A percentile compares a stretch with the other conserved stretches of the same genome.
Evolutionary conservation across 2,113 vertebrate genomes (phyloP).

Genomic region (Hippocampus mohnikei): DNA sequence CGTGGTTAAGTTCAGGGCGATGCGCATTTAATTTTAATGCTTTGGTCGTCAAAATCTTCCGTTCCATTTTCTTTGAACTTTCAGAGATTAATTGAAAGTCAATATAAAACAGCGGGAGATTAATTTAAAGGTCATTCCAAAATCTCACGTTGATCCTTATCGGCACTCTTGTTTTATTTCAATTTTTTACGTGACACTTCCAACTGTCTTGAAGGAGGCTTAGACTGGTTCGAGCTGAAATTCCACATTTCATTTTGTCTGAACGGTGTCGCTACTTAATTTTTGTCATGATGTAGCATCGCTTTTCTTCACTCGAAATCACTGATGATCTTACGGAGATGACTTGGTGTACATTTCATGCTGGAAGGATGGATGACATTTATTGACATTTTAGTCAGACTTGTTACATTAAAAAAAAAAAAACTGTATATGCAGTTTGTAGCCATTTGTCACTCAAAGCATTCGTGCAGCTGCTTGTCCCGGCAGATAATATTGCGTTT

Average conservation of each 20-base stretch:
- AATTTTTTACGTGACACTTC: neutral
- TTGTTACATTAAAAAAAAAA: slow-evolving; percentile 24
- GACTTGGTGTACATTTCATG: neutral
- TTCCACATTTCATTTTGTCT: neutral
- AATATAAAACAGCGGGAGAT: neutral
- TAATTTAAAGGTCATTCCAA: neutral
- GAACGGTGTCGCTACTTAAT: no score
- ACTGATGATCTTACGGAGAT: neutral
- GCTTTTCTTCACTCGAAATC: neutral
- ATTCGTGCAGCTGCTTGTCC: slow-evolving; percentile 67
- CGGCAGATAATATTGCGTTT: slow-evolving; percentile 52
- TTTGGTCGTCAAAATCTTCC: no score
- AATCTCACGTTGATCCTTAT: neutral
- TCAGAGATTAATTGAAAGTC: neutral
- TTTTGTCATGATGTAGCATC: neutral
- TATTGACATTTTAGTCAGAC: slow-evolving; percentile 48
- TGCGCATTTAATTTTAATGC: neutral
- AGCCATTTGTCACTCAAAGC: slow-evolving; percentile 63
- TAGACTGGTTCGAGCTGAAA: neutral
- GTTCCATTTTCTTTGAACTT: slow-evolving; percentile 1
- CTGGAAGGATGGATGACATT: slow-evolving; percentile 29
- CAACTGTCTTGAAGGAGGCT: neutral
- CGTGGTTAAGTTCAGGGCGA: neutral
- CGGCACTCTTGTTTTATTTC: neutral
- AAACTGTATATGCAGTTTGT: slow-evolving; percentile 36